Conservation (phyloP, 2,113 vertebrate genomes). For the Mirounga angustirostris region DNA sequence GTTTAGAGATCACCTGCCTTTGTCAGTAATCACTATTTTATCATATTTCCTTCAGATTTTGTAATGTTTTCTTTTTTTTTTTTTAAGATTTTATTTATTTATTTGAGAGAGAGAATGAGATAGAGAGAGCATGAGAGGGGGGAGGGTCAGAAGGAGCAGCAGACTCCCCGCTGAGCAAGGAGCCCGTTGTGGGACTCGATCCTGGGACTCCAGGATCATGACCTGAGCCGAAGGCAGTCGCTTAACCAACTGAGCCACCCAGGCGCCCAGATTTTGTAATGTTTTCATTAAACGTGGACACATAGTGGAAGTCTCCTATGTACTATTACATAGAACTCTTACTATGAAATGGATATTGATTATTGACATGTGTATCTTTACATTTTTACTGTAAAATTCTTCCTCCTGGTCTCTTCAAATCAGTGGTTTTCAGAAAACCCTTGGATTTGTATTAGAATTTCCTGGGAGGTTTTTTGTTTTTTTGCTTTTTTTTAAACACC, state of each 20-base stretch:
- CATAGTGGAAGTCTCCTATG: background rate
- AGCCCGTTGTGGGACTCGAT: no score
- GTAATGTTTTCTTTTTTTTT: background rate
- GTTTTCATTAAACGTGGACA: background rate
- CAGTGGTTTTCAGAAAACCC: background rate
- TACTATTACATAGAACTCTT: background rate
- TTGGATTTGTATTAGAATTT: background rate
- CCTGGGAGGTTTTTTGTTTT: background rate
- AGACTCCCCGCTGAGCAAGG: no score
- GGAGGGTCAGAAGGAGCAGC: no score
- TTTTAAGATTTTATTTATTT: no score
- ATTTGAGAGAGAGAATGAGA: no score
- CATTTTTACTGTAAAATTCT: background rate
- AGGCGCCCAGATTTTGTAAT: background rate
- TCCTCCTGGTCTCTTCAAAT: background rate
- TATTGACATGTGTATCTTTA: background rate
- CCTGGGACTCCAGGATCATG: no score
- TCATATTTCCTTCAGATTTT: slow-evolving; percentile 14
- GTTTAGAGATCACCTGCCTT: background rate
- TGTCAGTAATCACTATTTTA: background rate
- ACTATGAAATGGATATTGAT: background rate
- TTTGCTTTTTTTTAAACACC: background rate
- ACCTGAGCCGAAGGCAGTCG: no score
- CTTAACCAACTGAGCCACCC: no score
- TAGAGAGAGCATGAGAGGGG: no score